phyloP scores from a whole-genome alignment of 2,888 invertebrate genomes.

The Andrena dorsata region DNA sequence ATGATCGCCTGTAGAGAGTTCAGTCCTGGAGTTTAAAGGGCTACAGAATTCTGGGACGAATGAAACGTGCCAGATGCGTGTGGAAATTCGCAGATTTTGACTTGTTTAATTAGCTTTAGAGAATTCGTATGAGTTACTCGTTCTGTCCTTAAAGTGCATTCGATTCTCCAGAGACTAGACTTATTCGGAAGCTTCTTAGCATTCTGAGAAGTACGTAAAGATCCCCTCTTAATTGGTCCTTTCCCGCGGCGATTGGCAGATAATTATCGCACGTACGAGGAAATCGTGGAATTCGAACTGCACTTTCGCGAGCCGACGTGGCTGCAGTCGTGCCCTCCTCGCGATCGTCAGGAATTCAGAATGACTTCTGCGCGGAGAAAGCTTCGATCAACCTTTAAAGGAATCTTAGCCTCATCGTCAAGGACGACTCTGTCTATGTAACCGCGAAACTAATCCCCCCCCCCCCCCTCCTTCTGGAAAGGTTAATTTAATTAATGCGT shows the following conservation, averaged over 20 bases:
- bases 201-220: neutral
- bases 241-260: constrained; percentile 8
- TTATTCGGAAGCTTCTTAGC: neutral
- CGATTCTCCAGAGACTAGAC: too few relatives aligned
- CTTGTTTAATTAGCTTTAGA: too few relatives aligned
- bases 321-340: constrained; percentile 17
- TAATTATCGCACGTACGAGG: constrained; percentile 40
- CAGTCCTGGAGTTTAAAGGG: too few relatives aligned
- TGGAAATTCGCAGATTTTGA: too few relatives aligned
- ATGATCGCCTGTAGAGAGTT: too few relatives aligned
- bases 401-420: constrained; percentile 66
- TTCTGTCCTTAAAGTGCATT: too few relatives aligned
- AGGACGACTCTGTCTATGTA: constrained; percentile 66
- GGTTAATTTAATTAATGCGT: constrained; percentile 60
- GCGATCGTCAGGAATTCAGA: constrained; percentile 61
- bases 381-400: constrained; percentile 68
- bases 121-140: too few relatives aligned
- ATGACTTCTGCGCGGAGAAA: constrained; percentile 71
- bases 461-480: constrained; percentile 39
- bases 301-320: constrained; percentile 45
- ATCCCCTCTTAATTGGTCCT: neutral
- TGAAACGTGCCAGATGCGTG: too few relatives aligned
- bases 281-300: constrained; percentile 42
- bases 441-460: constrained; percentile 54
- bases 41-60: too few relatives aligned